A percentile compares a stretch with the other conserved stretches of the same genome.
Conservation (phyloP, 2,113 vertebrate genomes). For the Calonectris borealis region DNA sequence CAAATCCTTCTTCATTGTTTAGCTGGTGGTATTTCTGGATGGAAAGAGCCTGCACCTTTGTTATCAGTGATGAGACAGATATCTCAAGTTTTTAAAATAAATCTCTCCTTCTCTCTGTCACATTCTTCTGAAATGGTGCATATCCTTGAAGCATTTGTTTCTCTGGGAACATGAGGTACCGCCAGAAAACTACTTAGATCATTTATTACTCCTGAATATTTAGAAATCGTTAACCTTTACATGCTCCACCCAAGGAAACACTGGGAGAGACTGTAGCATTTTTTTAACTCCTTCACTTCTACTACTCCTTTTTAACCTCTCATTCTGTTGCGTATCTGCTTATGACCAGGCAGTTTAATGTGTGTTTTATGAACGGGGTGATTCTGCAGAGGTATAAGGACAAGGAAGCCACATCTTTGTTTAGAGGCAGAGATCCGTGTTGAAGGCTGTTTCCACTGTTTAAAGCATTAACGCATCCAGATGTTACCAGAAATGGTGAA, state of each 20-base stretch:
- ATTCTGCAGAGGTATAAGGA: neutral
- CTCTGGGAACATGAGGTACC: slow-evolving; percentile 61
- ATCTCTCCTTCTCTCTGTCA: slow-evolving; percentile 47
- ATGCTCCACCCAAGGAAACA: slow-evolving; percentile 53
- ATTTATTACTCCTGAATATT: slow-evolving; percentile 68
- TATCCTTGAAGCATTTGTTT: slow-evolving; percentile 51
- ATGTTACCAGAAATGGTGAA: slow-evolving; percentile 34
- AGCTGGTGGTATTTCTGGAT: neutral
- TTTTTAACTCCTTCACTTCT: slow-evolving; percentile 26
- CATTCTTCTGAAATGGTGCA: slow-evolving; percentile 66
- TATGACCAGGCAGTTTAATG: neutral
- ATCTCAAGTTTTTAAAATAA: slow-evolving; percentile 32
- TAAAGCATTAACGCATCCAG: neutral
- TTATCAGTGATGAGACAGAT: slow-evolving; percentile 10
- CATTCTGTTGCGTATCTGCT: neutral
- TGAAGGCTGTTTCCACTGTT: neutral
- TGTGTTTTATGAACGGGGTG: neutral
- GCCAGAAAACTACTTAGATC: slow-evolving; percentile 66
- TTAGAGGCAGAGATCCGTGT: neutral
- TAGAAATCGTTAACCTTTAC: slow-evolving; percentile 67
- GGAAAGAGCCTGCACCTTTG: neutral
- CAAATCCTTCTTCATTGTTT: neutral
- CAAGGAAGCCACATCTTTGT: neutral
- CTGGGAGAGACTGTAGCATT: slow-evolving; percentile 24
- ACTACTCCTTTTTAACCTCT: neutral